Base-by-base conservation (phyloP, 35 echinoderm and acorn worm genomes). In the Diadema setosum region DNA sequence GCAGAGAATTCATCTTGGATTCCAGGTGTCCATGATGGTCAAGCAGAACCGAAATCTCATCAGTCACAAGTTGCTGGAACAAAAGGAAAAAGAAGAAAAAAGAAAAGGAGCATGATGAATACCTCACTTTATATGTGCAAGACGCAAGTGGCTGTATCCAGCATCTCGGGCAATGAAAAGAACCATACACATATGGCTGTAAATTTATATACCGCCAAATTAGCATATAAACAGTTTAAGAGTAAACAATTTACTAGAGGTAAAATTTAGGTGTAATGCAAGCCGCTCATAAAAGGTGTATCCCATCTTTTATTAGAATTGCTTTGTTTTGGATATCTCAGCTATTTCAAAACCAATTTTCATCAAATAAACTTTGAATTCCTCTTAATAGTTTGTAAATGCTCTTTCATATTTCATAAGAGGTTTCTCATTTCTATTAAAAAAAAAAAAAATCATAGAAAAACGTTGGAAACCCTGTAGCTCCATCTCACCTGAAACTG, bases 41-140 rank as follows among this genome's bases (percentile, higher is more conserved):
- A 45, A 98, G 74, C 39, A 98, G 60, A 26, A 87, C 81, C 82
- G 94, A 91, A 85, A 98, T 94, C 46, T 98, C 92, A 75, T 98
- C 85, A 49, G 96, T 93, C 5, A 98, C 88, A 20, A 64, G 49
- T 58, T 94, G 78, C 96, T 98, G 76, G 42, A 48, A 83, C 46
- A 39, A 78, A 25, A 89, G 29, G 80, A 65, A 35, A 84, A 88
- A 57, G 48, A 20, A 59, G 1, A 32, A 26, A 61, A 0, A 12
- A 49, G 12, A 5, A 30, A 1, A 16, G 2, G 49, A 16, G 49
- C 49, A 55, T 55, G 49, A 55, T 55, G 14, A 55, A 55, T 55
- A 55, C 14, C 14, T 55, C 14, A 55, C 14, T 16, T 1, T 55
- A 21, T 55, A 55, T 55, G 49, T 12, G 14, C 21, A 55, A 21